These are phyloP conservation scores for Chaetura pelagica DNA, from an alignment of 2,113 vertebrate genomes.

Conservation along the genomic window DNA sequence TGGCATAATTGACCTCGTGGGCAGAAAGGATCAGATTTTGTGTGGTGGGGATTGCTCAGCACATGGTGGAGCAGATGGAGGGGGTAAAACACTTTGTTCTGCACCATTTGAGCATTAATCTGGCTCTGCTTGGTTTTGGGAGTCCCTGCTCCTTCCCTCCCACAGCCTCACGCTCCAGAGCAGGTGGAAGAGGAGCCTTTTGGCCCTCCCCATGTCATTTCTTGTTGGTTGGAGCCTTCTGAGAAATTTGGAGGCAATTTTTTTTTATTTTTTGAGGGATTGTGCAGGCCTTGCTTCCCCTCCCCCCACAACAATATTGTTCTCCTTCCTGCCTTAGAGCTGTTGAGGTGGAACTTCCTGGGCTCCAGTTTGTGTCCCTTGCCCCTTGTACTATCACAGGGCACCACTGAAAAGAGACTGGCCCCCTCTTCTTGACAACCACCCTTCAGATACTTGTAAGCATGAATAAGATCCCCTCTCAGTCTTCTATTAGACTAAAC, in stretches of 20 bases:
- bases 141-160: neutral
- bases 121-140: neutral
- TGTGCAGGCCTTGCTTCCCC: no score
- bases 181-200: neutral
- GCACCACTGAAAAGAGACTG: no score
- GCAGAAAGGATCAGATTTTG: accelerated
- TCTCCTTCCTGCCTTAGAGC: no score
- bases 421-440: no score
- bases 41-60: neutral
- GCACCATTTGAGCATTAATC: neutral
- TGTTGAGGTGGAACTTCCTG: no score
- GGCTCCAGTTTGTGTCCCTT: no score
- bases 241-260: neutral
- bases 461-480: no score
- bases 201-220: neutral
- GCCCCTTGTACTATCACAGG: no score
- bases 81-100: neutral
- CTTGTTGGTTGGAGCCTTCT: accelerated
- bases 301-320: no score
- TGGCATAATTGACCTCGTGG: accelerated
- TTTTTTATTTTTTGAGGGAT: no score
- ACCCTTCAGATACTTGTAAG: no score
- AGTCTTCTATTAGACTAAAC: no score
- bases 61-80: neutral
- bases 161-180: accelerated